phyloP scores from a whole-genome alignment of 64 coral and sea anemone species.

The Cladopsammia gracilis region DNA sequence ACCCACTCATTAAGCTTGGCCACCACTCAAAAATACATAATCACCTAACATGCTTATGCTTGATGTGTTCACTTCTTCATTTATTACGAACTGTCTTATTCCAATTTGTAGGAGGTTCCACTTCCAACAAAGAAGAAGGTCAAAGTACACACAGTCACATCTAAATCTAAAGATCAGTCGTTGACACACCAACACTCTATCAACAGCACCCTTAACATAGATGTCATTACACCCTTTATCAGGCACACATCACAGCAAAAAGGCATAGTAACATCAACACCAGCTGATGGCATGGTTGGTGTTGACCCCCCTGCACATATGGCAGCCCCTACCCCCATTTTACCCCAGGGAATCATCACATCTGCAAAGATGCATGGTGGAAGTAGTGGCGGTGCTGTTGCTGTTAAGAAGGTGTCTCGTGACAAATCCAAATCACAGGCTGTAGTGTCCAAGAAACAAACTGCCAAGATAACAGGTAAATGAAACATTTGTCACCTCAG shows the following conservation, averaged over 20 bases:
- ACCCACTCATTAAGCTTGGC: too few species aligned
- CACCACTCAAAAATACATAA: too few species aligned
- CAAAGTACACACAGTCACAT: conserved; percentile 1
- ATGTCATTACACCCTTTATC: conserved; percentile 50
- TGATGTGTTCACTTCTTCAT: too few species aligned
- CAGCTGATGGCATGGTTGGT: conserved; percentile 65
- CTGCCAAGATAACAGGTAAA: not conserved
- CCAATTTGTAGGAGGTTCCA: not conserved
- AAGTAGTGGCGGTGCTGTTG: conserved; percentile 1
- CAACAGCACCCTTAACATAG: not conserved
- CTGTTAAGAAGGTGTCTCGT: not conserved
- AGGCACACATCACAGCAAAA: conserved; percentile 40
- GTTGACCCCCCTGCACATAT: conserved; percentile 47
- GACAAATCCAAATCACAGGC: conserved; percentile 29
- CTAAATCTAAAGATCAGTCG: conserved; percentile 39
- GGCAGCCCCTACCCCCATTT: conserved; percentile 77
- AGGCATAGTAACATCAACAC: conserved; percentile 82
- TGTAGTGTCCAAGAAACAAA: not conserved
- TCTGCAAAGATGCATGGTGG: not conserved
- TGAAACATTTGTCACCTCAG: too few species aligned
- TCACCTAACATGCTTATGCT: too few species aligned
- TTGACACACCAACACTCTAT: not conserved
- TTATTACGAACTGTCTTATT: not conserved
- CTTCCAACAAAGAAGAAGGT: conserved; percentile 1
- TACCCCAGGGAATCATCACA: conserved; percentile 50